phyloP scores from a whole-genome alignment of 2,888 invertebrate genomes.

The Sinodicranocentrus sp. region DNA sequence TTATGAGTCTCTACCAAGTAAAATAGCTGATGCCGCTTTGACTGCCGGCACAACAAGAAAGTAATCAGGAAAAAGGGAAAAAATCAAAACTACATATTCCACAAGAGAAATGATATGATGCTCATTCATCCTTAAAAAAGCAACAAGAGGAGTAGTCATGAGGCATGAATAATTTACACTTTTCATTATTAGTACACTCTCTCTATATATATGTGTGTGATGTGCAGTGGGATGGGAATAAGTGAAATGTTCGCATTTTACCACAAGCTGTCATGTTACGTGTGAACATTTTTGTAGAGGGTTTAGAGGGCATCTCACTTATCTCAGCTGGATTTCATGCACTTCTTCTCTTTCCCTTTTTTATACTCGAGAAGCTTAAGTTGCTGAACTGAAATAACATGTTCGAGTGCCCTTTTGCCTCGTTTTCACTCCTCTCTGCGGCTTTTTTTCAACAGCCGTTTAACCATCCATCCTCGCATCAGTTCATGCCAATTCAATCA shows the following conservation, averaged over 20 bases:
- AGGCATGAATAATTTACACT: conserved; percentile 36
- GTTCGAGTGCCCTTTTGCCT: neutral
- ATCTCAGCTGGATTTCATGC: conserved; percentile 61
- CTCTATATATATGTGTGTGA: neutral
- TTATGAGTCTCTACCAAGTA: neutral
- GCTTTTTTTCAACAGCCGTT: conserved; percentile 51
- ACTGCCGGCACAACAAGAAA: conserved; percentile 13
- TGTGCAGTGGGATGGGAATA: neutral
- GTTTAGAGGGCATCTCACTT: conserved; percentile 56
- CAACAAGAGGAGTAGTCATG: conserved; percentile 11
- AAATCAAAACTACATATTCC: conserved; percentile 5
- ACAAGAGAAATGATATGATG: conserved; percentile 24
- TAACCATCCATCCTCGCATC: conserved; percentile 45
- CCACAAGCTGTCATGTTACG: conserved; percentile 57
- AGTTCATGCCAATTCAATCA: conserved; percentile 61
- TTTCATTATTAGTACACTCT: neutral
- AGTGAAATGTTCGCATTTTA: conserved; percentile 40
- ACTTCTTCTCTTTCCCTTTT: conserved; percentile 14
- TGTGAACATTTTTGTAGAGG: conserved; percentile 57
- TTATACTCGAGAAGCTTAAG: no score
- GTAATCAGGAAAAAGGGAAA: conserved; percentile 17
- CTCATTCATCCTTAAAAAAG: conserved; percentile 42
- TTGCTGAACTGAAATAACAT: conserved; percentile 10
- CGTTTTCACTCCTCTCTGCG: conserved; percentile 39
- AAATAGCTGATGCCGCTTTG: conserved; percentile 21